These are phyloP conservation scores for Drosophila insularis DNA, from an alignment of 1,140 invertebrate species.

Conservation along the genomic window DNA sequence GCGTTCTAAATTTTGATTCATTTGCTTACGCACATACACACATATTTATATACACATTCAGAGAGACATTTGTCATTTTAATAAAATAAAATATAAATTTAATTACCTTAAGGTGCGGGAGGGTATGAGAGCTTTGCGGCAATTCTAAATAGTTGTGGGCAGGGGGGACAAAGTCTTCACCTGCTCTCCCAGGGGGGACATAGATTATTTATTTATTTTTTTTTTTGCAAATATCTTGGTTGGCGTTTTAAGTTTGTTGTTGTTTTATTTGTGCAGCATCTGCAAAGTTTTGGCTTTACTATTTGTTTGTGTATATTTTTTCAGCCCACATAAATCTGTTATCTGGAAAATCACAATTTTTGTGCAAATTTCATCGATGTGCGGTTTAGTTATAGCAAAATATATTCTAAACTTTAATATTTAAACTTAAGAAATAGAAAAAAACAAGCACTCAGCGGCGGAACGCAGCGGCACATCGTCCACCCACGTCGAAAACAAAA, in stretches of 20 bases:
- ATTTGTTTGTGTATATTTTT: neutral
- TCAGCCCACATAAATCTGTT: neutral
- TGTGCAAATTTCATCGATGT: neutral
- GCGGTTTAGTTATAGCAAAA: neutral
- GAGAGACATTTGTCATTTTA: constrained; percentile 53
- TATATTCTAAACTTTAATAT: constrained; percentile 5
- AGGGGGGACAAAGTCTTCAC: neutral
- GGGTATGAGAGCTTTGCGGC: constrained; percentile 18
- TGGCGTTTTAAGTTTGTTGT: neutral
- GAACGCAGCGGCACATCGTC: neutral
- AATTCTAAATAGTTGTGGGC: neutral
- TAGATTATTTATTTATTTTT: neutral
- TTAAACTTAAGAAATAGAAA: neutral
- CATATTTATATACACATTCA: constrained; percentile 31
- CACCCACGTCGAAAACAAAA: constrained; percentile 16
- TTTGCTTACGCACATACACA: constrained; percentile 49
- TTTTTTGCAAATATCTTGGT: constrained; percentile 1
- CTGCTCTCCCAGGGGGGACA: constrained; percentile 21
- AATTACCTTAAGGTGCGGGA: constrained; percentile 56
- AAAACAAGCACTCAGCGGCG: constrained; percentile 2
- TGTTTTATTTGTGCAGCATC: constrained; percentile 16
- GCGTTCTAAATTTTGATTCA: constrained; percentile 71
- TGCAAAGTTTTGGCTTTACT: constrained; percentile 4
- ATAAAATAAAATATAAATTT: constrained; percentile 73
- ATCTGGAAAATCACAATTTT: neutral